Evolutionary conservation across 2,113 vertebrate species (phyloP), one percentile per base, ranked within the genome.

Genomic region (Hypanus sabinus): DNA sequence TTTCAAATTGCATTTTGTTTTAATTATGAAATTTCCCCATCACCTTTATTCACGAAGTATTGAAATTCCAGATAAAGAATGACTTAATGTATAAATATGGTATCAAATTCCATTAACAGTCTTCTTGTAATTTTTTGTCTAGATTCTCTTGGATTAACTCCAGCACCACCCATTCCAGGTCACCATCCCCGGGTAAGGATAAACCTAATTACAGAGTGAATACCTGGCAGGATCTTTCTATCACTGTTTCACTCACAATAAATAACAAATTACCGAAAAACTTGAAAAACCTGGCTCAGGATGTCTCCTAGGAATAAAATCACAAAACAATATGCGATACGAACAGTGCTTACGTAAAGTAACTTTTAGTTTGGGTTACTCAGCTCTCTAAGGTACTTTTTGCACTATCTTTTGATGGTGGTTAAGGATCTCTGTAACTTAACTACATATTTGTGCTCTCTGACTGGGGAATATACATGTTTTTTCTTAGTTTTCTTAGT

Each of bases 141-240:
- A 94, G 79, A 68, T 93, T 33, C 80, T 3, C 16, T 93, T 75
- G 91, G 91, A 14, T 75, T 22, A 76, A 76, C 75, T 0, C 94
- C 91, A 95, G 94, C 18, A 24, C 94, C 95, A 9, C 93, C 94
- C 2, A 94, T 96, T 94, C 95, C 97, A 79, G 91, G 6, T 5
- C 76, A 95, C 20, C 95, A 95, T 92, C 94, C 97, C 76, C 95
- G 87, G 95, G 96, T 98, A 95, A 96, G 95, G 94, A 14, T 91
- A 88, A 33, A 62, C 33, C 55, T 83, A 68, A 38, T 36, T 33
- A 20, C 33, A 91, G 33, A 16, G 62, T 92, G 22, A 27, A 7
- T 24, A 55, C 11, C 8, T 46, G 24, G 4, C 65, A 93, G 22
- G 36, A 8, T 46, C 10, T 14, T 46, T 55, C 46, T 55, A 93